A percentile compares a stretch with the other conserved stretches of the same genome.
Conservation (phyloP, 1,140 invertebrate genomes). For the Aphidius gifuensis region DNA sequence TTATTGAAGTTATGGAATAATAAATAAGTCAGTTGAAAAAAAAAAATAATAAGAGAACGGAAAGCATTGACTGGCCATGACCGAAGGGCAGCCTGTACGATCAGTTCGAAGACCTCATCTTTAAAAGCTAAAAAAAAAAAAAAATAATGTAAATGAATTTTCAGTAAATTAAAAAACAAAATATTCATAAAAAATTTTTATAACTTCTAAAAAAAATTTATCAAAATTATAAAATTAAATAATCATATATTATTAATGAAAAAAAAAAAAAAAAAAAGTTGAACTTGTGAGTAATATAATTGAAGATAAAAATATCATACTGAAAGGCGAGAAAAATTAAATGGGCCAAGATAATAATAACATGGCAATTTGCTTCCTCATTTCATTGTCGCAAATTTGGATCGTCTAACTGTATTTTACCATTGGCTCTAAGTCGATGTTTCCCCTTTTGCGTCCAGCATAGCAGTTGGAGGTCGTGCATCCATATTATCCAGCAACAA, state of each 20-base stretch:
- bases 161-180: too few species aligned
- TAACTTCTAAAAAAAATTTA: too few species aligned
- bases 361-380: slow-evolving; percentile 39
- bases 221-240: too few species aligned
- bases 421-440: slow-evolving; percentile 31
- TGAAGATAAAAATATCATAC: not conserved
- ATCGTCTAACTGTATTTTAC: slow-evolving; percentile 50
- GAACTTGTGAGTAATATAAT: not conserved
- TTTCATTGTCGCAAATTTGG: slow-evolving; percentile 52
- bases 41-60: slow-evolving; percentile 3
- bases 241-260: not conserved
- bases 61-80: slow-evolving; percentile 22
- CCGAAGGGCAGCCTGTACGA: slow-evolving; percentile 5
- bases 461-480: slow-evolving; percentile 5
- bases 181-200: too few species aligned
- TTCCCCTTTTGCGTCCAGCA: not conserved
- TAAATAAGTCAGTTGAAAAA: slow-evolving; percentile 7
- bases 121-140: not conserved
- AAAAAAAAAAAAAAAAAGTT: not conserved
- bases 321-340: not conserved
- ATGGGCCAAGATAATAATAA: slow-evolving; percentile 9
- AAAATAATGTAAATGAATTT: too few species aligned
- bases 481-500: not conserved
- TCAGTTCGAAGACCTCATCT: slow-evolving; percentile 22
- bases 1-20: not conserved